Base-by-base conservation (phyloP, 2,888 invertebrate genomes). In the Paralinhomoeus sp. region DNA sequence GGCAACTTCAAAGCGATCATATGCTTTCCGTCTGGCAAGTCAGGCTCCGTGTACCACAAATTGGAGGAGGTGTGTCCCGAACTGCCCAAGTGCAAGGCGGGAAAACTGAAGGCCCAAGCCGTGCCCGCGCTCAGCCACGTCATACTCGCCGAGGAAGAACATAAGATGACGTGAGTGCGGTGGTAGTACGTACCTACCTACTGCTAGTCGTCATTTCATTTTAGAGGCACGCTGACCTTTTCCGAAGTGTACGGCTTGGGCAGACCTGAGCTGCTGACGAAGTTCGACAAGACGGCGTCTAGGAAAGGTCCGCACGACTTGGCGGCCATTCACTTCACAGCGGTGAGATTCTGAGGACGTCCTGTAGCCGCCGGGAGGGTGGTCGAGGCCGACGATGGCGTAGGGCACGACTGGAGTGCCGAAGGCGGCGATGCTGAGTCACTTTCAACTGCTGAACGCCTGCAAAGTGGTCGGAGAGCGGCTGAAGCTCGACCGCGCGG, bases 1-100 rank as follows among this genome's bases (percentile, higher is more conserved):
- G 65, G 66, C 31, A 60, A 59, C 3, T 62, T 64, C 47, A 61
- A 58, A 37, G 63, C 61, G 2, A 45, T 68, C 2, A 50, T 68
- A 20, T 52, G 60, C 22, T 61, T 63, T 23, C 61, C 58, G 35
- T 51, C 56, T 20, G 61, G 57, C 47, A 61, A 58, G 45, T 52
- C 54, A 22, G 53, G 56, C 43, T 51, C 62, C 45, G 64, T 63
- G 47, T 58, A 62, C 44, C 51, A 60, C 18, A 58, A 58, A 41
- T 42, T 65, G 41, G 50, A 48, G 37, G 47, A 55, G 2, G 42
- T 64, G 17, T 52, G 58, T 36, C 64, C 63, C n/a, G 62, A 61
- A 47, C 45, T 64, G 40, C 51, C 53, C n/a, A 42, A 45, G 17
- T 45, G 46, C 31, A 45, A 48, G 41, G 49, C 53, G 9, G 61